A percentile compares a stretch with the other conserved stretches of the same genome.
phyloP scores from a whole-genome alignment of 2,888 invertebrate genomes.

The Agrotis exclamationis region DNA sequence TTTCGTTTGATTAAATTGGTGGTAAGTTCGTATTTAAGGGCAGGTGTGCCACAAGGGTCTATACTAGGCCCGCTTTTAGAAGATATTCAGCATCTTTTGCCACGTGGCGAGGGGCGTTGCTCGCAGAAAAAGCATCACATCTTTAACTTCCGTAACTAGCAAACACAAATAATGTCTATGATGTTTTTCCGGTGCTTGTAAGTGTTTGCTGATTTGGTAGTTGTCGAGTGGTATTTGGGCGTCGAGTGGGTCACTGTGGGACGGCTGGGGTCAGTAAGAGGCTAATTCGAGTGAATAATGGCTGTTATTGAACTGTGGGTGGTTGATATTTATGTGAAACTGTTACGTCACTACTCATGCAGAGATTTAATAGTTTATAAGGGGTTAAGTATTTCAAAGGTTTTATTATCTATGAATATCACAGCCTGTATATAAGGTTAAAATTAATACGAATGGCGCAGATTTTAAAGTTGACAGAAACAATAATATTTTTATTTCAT shows the following conservation, averaged over 20 bases:
- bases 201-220: slow-evolving; percentile 82
- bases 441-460: too few species aligned
- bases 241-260: slow-evolving; percentile 73
- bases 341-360: slow-evolving; percentile 31
- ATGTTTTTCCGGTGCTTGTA: slow-evolving; percentile 88
- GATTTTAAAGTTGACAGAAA: not conserved
- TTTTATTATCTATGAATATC: not conserved
- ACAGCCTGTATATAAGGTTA: too few species aligned
- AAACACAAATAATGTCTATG: slow-evolving; percentile 88
- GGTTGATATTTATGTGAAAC: slow-evolving; percentile 40
- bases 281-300: slow-evolving; percentile 65
- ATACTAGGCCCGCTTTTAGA: slow-evolving; percentile 85
- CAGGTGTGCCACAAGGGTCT: slow-evolving; percentile 89
- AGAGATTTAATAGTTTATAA: slow-evolving; percentile 3
- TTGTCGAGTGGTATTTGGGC: slow-evolving; percentile 83
- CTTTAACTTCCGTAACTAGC: slow-evolving; percentile 87
- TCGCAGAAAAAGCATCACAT: slow-evolving; percentile 88
- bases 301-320: slow-evolving; percentile 48
- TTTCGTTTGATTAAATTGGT: slow-evolving; percentile 58
- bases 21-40: slow-evolving; percentile 70
- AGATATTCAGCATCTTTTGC: slow-evolving; percentile 86
- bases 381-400: not conserved
- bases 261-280: slow-evolving; percentile 61
- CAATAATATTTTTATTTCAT: not conserved
- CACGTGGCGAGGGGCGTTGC: slow-evolving; percentile 87